Base-by-base conservation (phyloP, 2,113 vertebrate species). In the Ptychochromis oligacanthus region DNA sequence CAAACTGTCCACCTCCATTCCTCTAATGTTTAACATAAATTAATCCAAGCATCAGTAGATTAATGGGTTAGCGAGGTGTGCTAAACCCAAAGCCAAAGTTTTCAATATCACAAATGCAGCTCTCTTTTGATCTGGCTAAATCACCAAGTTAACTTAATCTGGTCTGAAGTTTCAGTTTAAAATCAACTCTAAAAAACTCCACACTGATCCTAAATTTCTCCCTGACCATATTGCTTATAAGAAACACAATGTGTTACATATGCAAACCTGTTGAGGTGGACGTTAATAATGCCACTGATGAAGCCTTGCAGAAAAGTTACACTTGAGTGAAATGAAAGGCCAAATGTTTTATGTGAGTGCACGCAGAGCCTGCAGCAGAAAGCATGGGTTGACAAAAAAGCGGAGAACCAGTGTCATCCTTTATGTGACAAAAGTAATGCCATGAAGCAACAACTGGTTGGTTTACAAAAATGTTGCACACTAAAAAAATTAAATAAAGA, bases 1-100 rank as follows among this genome's bases (percentile, higher is more conserved):
- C 0, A 43, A 65, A 24, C 7, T 0, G 36, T 40, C 8, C 4
- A 24, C 62, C 24, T 67, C 62, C 0, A 26, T 1, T 7, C n/a
- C 0, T 65, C 14, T 10, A 24, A 65, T 24, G 1, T 43, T 65
- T 43, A 65, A 1, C 13, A 0, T 1, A 17, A 65, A 36, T 3
- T 24, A 43, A 65, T 40, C 13, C 36, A 64, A 64, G 5, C 1
- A 2, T 17, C 38, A 40, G 38, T 9, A 40, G 38, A 40, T 12
- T 12, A 40, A 40, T 11, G 9, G 9, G 38, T 40, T 40, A 40
- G 38, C 10, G 10, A 40, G 38, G 3, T 12, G 10, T 40, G 38
- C 38, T 40, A 10, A 10, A 43, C 3, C 12, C 13, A 36, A 36
- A 36, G 4, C 34, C 34, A 36, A 6, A 36, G 34, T 22, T 64